Evolutionary conservation across 2,888 invertebrate species (phyloP).

Genomic region (Drosophila hamatofila): DNA sequence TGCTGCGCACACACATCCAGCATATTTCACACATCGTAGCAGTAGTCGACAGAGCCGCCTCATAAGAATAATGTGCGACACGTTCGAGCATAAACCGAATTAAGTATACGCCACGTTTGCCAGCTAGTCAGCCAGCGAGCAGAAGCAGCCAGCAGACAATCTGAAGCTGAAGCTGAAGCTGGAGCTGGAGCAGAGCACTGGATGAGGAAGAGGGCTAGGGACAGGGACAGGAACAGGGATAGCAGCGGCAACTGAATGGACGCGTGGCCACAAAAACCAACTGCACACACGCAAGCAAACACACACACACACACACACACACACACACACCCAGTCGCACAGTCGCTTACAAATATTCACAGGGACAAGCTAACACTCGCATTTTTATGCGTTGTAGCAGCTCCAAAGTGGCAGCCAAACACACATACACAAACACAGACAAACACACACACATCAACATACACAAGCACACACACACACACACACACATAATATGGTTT

Average conservation of each 20-base stretch:
- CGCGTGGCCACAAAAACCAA: constrained; percentile 62
- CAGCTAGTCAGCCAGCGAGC: constrained; percentile 55
- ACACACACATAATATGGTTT: background rate
- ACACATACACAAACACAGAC: constrained; percentile 26
- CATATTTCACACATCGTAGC: constrained; percentile 79
- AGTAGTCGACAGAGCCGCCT: constrained; percentile 36
- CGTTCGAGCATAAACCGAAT: constrained; percentile 78
- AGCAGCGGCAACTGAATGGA: constrained; percentile 33
- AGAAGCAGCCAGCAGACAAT: constrained; percentile 22
- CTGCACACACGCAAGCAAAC: constrained; percentile 40
- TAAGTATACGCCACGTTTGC: constrained; percentile 77
- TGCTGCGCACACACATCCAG: constrained; percentile 72
- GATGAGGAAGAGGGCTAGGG: background rate
- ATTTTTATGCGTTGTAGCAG: constrained; percentile 74
- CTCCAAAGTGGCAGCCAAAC: constrained; percentile 68
- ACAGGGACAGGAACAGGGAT: background rate
- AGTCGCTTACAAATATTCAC: constrained; percentile 34
- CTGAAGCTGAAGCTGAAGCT: background rate
- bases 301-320: constrained; percentile 30
- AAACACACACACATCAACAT: constrained; percentile 1
- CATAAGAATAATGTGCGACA: constrained; percentile 77
- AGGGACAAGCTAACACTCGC: constrained; percentile 55
- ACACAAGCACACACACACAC: background rate
- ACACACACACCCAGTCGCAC: constrained; percentile 17
- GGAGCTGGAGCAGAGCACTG: background rate